Evolutionary conservation across 2,888 invertebrate genomes (phyloP).

Genomic region (Coenonympha glycerion): DNA sequence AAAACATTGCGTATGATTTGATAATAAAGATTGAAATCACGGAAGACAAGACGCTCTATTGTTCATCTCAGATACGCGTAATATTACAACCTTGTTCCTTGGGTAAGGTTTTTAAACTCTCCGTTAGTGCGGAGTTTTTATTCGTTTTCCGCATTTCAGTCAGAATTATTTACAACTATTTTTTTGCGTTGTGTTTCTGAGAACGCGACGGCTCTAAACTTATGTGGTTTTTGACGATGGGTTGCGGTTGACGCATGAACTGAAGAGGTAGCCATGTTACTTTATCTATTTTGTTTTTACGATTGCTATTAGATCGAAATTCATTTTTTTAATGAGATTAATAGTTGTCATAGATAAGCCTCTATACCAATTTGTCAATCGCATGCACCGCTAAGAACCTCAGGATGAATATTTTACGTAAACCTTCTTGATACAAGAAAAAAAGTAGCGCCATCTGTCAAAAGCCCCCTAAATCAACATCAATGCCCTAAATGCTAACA

Average conservation of each 20-base stretch:
- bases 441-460: too few species aligned
- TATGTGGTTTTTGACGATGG: background rate
- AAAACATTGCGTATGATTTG: background rate
- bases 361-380: too few species aligned
- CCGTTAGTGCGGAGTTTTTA: background rate
- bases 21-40: constrained; percentile 7
- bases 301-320: too few species aligned
- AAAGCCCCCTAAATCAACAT: too few species aligned
- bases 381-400: too few species aligned
- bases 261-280: background rate
- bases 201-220: background rate
- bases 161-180: background rate
- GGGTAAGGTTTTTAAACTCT: too few species aligned
- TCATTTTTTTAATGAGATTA: too few species aligned
- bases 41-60: constrained; percentile 14
- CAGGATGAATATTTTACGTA: too few species aligned
- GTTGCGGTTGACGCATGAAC: background rate
- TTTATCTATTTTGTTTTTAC: background rate
- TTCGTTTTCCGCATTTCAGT: constrained; percentile 10
- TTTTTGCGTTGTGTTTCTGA: background rate
- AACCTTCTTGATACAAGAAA: too few species aligned
- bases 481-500: too few species aligned
- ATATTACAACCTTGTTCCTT: too few species aligned
- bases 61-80: constrained; percentile 9
- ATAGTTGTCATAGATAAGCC: too few species aligned